Conservation (phyloP, 2,797 vertebrate genomes). For the Phataginus tetradactyla region DNA sequence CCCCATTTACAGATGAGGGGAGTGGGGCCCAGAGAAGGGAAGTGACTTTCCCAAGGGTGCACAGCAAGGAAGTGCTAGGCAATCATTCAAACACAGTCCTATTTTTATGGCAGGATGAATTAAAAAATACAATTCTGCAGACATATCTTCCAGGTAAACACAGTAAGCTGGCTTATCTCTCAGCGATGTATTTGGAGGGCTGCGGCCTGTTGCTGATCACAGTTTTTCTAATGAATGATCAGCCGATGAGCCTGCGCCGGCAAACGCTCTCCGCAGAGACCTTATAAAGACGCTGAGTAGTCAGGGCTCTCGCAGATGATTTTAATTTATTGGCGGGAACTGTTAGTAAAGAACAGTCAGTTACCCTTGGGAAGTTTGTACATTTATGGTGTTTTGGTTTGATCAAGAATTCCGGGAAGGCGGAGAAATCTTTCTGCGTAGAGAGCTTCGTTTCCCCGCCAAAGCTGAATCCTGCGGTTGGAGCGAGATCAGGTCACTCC, state of each 20-base stretch:
- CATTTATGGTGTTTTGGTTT: neutral
- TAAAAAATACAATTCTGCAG: neutral
- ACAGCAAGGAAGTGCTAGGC: neutral
- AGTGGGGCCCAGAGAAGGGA: neutral
- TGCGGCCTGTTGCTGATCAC: neutral
- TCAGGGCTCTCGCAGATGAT: neutral
- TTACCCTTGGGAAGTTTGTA: neutral
- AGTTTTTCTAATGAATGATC: neutral
- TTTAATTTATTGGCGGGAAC: neutral
- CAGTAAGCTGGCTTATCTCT: neutral
- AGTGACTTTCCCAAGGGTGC: neutral
- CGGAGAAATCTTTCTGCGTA: neutral
- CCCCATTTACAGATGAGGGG: neutral
- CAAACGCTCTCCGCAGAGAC: neutral
- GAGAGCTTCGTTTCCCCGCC: neutral
- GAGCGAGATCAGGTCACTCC: neutral
- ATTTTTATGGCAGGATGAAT: neutral
- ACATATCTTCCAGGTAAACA: neutral
- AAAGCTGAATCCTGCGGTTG: neutral
- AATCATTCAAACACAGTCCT: neutral
- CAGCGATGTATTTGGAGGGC: neutral
- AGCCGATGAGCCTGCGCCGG: neutral
- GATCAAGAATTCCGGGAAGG: slow-evolving; percentile 64
- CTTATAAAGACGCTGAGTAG: neutral
- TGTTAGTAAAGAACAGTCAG: neutral